phyloP scores from a whole-genome alignment of 2,888 invertebrate genomes.

The Cheilosia urbana region DNA sequence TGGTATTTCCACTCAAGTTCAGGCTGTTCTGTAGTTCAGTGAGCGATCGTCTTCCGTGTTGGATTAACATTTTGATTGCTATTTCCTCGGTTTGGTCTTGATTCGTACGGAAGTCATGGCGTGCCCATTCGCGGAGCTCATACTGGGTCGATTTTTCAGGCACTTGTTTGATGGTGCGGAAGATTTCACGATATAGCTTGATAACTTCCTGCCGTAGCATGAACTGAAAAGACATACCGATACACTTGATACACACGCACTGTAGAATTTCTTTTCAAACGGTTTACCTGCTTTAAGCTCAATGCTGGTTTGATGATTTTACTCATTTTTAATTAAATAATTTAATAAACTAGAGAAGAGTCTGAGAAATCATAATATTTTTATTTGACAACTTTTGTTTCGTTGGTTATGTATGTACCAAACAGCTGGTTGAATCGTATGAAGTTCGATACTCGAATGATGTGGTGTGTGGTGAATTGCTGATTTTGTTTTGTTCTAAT shows the following conservation, averaged over 20 bases:
- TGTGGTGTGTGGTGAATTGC: conserved; percentile 27
- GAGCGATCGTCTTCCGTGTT: conserved; percentile 88
- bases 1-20: conserved; percentile 84
- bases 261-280: neutral
- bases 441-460: conserved; percentile 32
- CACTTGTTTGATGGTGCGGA: conserved; percentile 88
- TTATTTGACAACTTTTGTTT: neutral
- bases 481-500: neutral
- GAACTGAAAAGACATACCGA: conserved; percentile 86
- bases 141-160: conserved; percentile 86
- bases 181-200: conserved; percentile 89
- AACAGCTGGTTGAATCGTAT: conserved; percentile 48
- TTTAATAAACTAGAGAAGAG: too few relatives aligned
- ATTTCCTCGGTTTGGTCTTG: conserved; percentile 89
- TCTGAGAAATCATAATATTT: too few relatives aligned
- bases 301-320: conserved; percentile 85
- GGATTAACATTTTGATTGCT: conserved; percentile 89
- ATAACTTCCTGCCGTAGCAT: conserved; percentile 91
- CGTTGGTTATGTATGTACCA: conserved; percentile 12
- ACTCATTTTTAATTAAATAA: conserved; percentile 73
- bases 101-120: conserved; percentile 89
- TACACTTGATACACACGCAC: neutral
- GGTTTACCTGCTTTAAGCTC: conserved; percentile 86
- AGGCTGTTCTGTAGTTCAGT: conserved; percentile 88
- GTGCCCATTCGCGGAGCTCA: conserved; percentile 90